phyloP scores from a whole-genome alignment of 1,140 invertebrate genomes.

The Drosophila watanabei region DNA sequence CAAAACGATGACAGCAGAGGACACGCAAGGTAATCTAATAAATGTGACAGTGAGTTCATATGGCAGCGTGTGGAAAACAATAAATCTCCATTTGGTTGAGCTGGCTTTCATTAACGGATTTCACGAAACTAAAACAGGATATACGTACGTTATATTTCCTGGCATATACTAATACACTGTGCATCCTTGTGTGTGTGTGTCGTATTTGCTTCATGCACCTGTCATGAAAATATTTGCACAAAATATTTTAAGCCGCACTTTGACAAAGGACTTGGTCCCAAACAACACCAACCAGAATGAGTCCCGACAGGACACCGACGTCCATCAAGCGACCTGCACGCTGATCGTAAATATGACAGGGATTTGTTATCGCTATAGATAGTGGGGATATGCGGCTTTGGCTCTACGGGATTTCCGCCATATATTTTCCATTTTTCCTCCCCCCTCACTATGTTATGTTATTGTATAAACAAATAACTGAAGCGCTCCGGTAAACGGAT shows the following conservation, averaged over 20 bases:
- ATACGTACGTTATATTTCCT: constrained; percentile 6
- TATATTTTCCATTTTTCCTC: constrained; percentile 23
- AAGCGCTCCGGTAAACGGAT: constrained; percentile 38
- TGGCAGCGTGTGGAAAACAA: constrained; percentile 60
- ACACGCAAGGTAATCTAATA: constrained; percentile 40
- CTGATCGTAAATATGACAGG: constrained; percentile 39
- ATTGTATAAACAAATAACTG: constrained; percentile 47
- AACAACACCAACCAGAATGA: constrained; percentile 26
- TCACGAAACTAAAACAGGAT: constrained; percentile 47
- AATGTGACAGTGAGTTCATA: constrained; percentile 46
- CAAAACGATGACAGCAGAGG: constrained; percentile 22
- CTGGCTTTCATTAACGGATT: constrained; percentile 78
- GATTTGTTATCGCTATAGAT: constrained; percentile 33
- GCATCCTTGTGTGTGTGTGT: constrained; percentile 17
- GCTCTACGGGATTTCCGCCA: constrained; percentile 5
- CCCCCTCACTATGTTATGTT: constrained; percentile 2
- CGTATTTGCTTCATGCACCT: constrained; percentile 59
- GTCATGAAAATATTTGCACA: constrained; percentile 79
- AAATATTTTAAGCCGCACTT: constrained; percentile 81
- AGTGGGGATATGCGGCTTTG: constrained; percentile 30
- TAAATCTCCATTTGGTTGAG: constrained; percentile 80
- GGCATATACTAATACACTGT: constrained; percentile 41
- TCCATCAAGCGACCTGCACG: background rate
- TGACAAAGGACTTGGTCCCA: constrained; percentile 72
- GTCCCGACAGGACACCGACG: constrained; percentile 23